A percentile compares a stretch with the other conserved stretches of the same genome.
These are phyloP conservation scores for Karalla daura DNA, from an alignment of 2,797 vertebrate genomes.

Conservation along the genomic window DNA sequence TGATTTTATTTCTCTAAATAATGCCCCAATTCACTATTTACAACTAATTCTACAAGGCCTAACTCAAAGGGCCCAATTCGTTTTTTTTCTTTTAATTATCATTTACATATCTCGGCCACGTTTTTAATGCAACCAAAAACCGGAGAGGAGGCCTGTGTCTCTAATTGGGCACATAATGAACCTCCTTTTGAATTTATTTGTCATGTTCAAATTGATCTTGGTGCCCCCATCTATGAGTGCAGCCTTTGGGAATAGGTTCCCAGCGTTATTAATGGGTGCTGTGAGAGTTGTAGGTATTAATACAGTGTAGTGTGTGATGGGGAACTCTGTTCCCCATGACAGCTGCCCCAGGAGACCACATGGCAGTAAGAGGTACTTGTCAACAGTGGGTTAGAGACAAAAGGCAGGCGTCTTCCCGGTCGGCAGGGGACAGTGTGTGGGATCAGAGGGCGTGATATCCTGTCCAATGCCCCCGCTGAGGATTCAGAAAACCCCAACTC, in stretches of 20 bases:
- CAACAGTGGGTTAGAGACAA: conserved; percentile 73
- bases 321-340: conserved; percentile 69
- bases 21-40: background rate
- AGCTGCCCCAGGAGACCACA: conserved; percentile 79
- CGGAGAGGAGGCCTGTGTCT: conserved; percentile 38
- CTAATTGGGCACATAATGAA: conserved; percentile 68
- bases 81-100: too few species aligned
- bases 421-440: conserved; percentile 79
- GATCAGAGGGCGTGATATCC: conserved; percentile 81
- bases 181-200: conserved; percentile 67
- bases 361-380: conserved; percentile 83
- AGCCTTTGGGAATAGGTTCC: conserved; percentile 62
- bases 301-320: conserved; percentile 49
- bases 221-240: conserved; percentile 54
- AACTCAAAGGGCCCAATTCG: background rate
- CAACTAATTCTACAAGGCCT: conserved; percentile 16
- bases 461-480: conserved; percentile 75
- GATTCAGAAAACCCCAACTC: conserved; percentile 69
- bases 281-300: conserved; percentile 81
- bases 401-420: conserved; percentile 76
- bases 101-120: background rate
- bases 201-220: conserved; percentile 71
- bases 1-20: conserved; percentile 3
- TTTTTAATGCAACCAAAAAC: conserved; percentile 38
- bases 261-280: conserved; percentile 78